Evolutionary conservation across 2,113 vertebrate species (phyloP).

Genomic region (Tonatia bakeri): DNA sequence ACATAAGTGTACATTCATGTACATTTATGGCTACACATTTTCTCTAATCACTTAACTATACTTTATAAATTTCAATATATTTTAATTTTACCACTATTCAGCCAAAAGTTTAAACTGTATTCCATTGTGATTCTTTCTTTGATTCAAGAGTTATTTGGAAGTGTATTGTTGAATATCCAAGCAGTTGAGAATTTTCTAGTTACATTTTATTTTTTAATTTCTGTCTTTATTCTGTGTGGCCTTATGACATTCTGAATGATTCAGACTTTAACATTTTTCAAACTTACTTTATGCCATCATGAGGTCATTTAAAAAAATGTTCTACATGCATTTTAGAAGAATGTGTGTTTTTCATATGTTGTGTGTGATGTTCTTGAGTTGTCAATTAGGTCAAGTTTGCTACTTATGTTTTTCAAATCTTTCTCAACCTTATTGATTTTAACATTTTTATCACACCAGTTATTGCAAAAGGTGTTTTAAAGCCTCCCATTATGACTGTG

Average conservation of each 20-base stretch:
- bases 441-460: background rate
- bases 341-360: background rate
- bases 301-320: background rate
- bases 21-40: background rate
- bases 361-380: background rate
- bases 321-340: background rate
- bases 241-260: background rate
- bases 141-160: background rate
- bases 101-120: background rate
- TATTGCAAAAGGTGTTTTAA: background rate
- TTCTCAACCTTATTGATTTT: background rate
- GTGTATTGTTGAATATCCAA: background rate
- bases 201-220: background rate
- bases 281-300: background rate
- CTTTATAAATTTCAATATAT: background rate
- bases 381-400: background rate
- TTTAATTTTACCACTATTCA: background rate
- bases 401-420: background rate
- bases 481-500: background rate
- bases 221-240: background rate
- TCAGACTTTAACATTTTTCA: background rate
- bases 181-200: background rate
- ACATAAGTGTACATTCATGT: no score
- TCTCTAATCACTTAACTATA: background rate
- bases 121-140: background rate